Evolutionary conservation across 2,113 vertebrate genomes (phyloP).

Genomic region (Bos javanicus): DNA sequence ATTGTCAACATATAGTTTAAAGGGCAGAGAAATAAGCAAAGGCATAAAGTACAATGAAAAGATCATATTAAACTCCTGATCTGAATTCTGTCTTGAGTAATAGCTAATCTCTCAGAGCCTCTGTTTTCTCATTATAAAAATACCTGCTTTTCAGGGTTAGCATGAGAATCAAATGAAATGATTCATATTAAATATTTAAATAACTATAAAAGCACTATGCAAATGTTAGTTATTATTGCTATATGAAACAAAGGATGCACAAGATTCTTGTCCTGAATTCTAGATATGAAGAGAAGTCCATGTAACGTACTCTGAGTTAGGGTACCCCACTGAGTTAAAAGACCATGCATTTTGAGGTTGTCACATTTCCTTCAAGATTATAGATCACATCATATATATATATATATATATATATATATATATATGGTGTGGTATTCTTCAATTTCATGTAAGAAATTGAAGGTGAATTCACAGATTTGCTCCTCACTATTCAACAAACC

Average conservation of each 20-base stretch:
- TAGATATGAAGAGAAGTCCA: background rate
- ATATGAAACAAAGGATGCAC: background rate
- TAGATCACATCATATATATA: background rate
- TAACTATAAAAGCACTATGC: background rate
- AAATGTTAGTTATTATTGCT: background rate
- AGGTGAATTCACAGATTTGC: background rate
- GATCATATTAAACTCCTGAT: background rate
- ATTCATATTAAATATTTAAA: background rate
- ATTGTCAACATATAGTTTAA: background rate
- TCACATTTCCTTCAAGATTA: background rate
- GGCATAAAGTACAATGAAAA: background rate
- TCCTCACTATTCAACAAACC: background rate
- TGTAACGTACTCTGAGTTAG: background rate
- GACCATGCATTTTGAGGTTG: background rate
- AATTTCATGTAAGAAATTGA: background rate
- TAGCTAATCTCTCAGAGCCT: background rate
- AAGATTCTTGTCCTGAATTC: background rate
- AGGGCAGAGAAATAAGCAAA: background rate
- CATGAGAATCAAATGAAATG: background rate
- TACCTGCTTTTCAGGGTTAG: background rate
- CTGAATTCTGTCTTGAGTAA: background rate
- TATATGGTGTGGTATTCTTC: background rate
- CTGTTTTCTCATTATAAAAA: background rate
- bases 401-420: background rate
- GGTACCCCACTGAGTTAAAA: background rate